Conservation (phyloP, 30 jellyfish, hydroid and myxozoan species). For the Mastigias papua region DNA sequence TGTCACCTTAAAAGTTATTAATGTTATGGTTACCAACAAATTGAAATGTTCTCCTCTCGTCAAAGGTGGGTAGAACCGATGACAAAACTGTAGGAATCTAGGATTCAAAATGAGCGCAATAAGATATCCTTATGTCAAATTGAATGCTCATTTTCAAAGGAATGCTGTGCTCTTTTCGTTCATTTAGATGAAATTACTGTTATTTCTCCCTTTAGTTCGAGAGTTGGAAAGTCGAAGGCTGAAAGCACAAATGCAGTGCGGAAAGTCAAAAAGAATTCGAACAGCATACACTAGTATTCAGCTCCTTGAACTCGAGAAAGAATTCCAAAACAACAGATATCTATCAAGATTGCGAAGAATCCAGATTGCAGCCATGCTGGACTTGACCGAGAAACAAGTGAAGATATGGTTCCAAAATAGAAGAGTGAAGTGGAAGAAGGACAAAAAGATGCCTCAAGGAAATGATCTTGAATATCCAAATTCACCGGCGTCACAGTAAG, state of each 20-base stretch:
- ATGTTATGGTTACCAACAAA: too few relatives aligned
- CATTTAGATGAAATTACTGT: not conserved
- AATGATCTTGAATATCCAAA: constrained; percentile 71
- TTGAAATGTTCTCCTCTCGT: too few relatives aligned
- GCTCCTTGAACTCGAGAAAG: constrained; percentile 91
- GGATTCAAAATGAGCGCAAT: too few relatives aligned
- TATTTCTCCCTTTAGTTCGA: constrained; percentile 53
- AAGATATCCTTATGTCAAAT: too few relatives aligned
- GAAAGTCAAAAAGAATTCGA: constrained; percentile 90
- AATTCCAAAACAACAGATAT: constrained; percentile 91
- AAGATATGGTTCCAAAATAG: constrained; percentile 97
- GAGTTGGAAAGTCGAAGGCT: constrained; percentile 84
- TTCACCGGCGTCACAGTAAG: constrained; percentile 66
- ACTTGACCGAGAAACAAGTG: constrained; percentile 95
- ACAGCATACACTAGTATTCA: constrained; percentile 99
- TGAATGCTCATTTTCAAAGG: too few relatives aligned
- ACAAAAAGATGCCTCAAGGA: constrained; percentile 70
- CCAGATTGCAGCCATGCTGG: constrained; percentile 96
- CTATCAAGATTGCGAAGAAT: constrained; percentile 92
- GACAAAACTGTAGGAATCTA: too few relatives aligned
- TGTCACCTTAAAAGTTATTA: too few relatives aligned
- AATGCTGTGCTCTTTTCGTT: not conserved
- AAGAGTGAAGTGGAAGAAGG: constrained; percentile 97
- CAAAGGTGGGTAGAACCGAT: too few relatives aligned
- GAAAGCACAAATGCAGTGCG: constrained; percentile 69